Conservation (phyloP, 2,113 vertebrate species). For the Mesoclemmys tuberculata region DNA sequence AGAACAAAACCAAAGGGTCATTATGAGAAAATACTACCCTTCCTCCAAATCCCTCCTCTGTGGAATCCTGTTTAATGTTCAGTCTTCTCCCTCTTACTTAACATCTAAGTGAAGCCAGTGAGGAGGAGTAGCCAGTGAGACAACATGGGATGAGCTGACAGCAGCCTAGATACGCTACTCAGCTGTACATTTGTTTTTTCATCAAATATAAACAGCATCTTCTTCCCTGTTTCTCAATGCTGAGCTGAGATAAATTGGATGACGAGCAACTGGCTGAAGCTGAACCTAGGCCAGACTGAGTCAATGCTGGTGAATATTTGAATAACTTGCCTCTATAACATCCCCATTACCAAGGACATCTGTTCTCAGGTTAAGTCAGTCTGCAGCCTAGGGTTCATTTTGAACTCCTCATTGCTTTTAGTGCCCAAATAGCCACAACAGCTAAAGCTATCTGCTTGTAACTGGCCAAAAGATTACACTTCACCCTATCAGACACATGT, state of each 20-base stretch:
- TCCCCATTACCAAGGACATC: background rate
- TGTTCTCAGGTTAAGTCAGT: background rate
- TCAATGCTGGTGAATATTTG: background rate
- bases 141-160: background rate
- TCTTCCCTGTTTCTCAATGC: background rate
- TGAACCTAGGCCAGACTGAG: background rate
- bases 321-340: background rate
- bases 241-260: background rate
- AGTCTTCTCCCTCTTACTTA: background rate
- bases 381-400: background rate
- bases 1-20: accelerated
- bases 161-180: background rate
- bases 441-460: accelerated
- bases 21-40: accelerated
- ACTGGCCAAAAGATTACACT: accelerated
- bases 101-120: background rate
- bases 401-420: background rate
- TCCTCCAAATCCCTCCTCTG: accelerated
- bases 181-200: accelerated
- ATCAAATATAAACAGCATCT: accelerated
- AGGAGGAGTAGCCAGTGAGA: background rate
- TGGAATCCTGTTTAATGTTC: accelerated
- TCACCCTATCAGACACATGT: accelerated
- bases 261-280: background rate
- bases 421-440: accelerated